Base-by-base conservation (phyloP, 1,140 invertebrate species). In the Psilanteris sp. region DNA sequence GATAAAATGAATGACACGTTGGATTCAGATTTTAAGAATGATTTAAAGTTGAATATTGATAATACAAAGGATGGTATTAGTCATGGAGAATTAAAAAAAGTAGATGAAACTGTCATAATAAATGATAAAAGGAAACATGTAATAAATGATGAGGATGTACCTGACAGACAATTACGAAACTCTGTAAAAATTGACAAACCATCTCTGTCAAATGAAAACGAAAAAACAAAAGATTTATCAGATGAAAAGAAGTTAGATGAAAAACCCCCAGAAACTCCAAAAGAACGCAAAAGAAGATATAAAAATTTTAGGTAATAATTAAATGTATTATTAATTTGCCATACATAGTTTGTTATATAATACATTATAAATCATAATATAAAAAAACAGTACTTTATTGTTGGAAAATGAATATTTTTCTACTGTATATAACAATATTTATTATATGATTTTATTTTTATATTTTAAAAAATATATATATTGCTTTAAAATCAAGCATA, bases 261-360 rank as follows among this genome's bases (percentile, higher is more conserved):
- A 22, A 68, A 68, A 7, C 64, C 13, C 4, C 57, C 64, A 0
- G 66, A 70, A 26, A 70, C 66, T 7, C 66, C 54, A 4, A 70
- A 70, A 6, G 66, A 70, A 13, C 10, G 66, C 0, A 68, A 68
- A 11, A 18, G 64, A 11, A 36, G 52, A 32, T 68, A 68, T 16
- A 68, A 68, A 26, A 57, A 57, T 11, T 57, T 68, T 13, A 68
- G 64, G 64, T 68, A 46, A 29, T 43, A 5, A 16, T 48, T 3
- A 52, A 59, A 32, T 31, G 6, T 10, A 10, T n/a, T 6, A 29
- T 29, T 2, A 29, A 9, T 29, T 29, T 16, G 1, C 9, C n/a
- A n/a, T n/a, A n/a, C n/a, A n/a, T n/a, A n/a, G n/a, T n/a, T n/a
- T n/a, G n/a, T n/a, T n/a, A n/a, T n/a, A n/a, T n/a, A n/a, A n/a